Percentiles rank a stretch among this genome's conserved stretches.
These are phyloP conservation scores for Lycorma delicatula DNA, from an alignment of 1,140 invertebrate species.

Conservation along the genomic window DNA sequence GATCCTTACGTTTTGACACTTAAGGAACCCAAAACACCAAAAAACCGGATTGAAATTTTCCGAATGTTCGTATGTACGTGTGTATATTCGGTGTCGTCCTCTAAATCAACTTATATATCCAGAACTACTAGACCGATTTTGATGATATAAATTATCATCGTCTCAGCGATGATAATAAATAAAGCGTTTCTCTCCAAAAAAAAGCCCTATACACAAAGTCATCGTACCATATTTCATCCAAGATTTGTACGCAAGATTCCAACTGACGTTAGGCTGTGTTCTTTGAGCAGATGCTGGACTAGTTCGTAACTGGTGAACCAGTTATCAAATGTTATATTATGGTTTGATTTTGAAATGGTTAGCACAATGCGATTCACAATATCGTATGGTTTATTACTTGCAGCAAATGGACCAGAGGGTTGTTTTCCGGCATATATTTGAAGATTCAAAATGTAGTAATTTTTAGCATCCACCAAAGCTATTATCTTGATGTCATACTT, in stretches of 20 bases:
- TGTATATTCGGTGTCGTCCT: no score
- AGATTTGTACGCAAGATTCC: slow-evolving; percentile 33
- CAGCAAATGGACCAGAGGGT: slow-evolving; percentile 22
- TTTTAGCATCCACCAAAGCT: slow-evolving; percentile 27
- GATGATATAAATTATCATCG: no score
- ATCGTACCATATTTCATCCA: no score
- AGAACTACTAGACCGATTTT: no score
- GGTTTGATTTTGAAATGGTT: slow-evolving; percentile 26
- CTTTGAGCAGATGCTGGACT: background rate
- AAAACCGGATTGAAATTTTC: no score
- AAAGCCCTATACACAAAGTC: no score
- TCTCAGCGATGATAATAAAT: no score
- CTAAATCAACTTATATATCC: no score
- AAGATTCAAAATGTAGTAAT: slow-evolving; percentile 29
- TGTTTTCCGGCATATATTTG: slow-evolving; percentile 30
- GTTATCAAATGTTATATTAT: slow-evolving; percentile 33
- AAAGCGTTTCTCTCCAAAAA: no score
- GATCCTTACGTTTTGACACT: no score
- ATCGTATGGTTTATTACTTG: slow-evolving; percentile 24
- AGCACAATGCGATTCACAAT: slow-evolving; percentile 9
- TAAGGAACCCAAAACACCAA: no score
- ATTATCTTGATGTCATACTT: slow-evolving; percentile 39
- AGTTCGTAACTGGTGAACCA: slow-evolving; percentile 25
- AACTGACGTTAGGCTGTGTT: slow-evolving; percentile 31
- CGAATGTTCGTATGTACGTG: no score